Conservation (phyloP, 1,140 invertebrate species). For the Aleiodes sp. region DNA sequence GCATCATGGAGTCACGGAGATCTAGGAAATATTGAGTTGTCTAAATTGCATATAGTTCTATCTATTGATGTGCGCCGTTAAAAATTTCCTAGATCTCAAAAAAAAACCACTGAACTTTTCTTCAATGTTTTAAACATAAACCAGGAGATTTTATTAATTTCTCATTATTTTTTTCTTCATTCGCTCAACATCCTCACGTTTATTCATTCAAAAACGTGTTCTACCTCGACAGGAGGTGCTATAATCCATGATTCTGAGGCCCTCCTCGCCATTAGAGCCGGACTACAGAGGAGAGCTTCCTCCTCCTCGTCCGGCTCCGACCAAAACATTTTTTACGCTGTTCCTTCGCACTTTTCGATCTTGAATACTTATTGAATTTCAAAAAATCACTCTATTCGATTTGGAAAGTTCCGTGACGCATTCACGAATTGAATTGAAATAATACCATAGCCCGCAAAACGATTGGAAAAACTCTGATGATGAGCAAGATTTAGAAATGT, state of each 20-base stretch:
- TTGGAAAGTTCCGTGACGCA: neutral
- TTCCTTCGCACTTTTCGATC: neutral
- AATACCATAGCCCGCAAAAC: too few species aligned
- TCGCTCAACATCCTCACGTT: too few species aligned
- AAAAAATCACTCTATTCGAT: neutral
- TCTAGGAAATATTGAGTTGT: too few species aligned
- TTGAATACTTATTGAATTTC: neutral
- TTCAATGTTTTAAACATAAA: neutral
- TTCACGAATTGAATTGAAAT: neutral
- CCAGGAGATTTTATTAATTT: too few species aligned
- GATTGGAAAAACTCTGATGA: too few species aligned
- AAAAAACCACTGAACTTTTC: neutral
- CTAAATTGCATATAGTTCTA: too few species aligned
- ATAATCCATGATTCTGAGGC: slow-evolving; percentile 89
- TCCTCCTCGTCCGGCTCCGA: slow-evolving; percentile 80
- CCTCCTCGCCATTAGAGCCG: slow-evolving; percentile 81
- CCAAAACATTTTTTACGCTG: slow-evolving; percentile 69
- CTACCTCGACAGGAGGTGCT: slow-evolving; percentile 83
- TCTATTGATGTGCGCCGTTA: too few species aligned
- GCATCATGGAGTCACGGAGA: too few species aligned
- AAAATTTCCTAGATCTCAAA: too few species aligned
- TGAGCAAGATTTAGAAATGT: too few species aligned
- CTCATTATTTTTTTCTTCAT: neutral
- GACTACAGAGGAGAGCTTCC: slow-evolving; percentile 84
- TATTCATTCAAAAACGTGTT: slow-evolving; percentile 33